Evolutionary conservation across 2,797 vertebrate genomes (phyloP).

Genomic region (Enteromius trimaculatus): DNA sequence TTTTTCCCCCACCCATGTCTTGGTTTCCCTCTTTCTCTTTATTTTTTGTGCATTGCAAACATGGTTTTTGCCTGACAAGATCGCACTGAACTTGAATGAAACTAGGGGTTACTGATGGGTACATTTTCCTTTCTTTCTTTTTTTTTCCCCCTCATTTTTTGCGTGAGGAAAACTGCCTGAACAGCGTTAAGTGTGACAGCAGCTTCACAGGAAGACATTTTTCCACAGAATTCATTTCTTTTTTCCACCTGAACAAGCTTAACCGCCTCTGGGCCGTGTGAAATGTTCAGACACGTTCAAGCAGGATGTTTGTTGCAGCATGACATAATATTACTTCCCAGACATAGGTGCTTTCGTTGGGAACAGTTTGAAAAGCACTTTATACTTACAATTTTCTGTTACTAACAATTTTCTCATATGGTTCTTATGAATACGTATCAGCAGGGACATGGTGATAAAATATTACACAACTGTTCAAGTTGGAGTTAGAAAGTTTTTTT

Average conservation of each 20-base stretch:
- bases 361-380: neutral
- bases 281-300: constrained; percentile 19
- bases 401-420: neutral
- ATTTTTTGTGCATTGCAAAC: constrained; percentile 35
- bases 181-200: constrained; percentile 20
- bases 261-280: neutral
- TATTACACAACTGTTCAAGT: neutral
- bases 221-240: neutral
- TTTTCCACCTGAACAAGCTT: neutral
- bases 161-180: neutral
- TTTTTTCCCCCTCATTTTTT: neutral
- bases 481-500: neutral
- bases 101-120: neutral
- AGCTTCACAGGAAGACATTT: constrained; percentile 10
- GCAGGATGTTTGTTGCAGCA: constrained; percentile 14
- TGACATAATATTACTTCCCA: constrained; percentile 11
- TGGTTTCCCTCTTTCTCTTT: constrained; percentile 53
- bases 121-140: neutral
- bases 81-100: neutral
- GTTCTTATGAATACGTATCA: neutral
- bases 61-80: neutral
- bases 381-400: neutral
- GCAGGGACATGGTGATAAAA: neutral
- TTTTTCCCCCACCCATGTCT: constrained; percentile 66
- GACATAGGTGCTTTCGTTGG: neutral